Percentiles rank a stretch among this genome's conserved stretches.
Conservation (phyloP, 1,140 invertebrate species). For the Hyles vespertilio region DNA sequence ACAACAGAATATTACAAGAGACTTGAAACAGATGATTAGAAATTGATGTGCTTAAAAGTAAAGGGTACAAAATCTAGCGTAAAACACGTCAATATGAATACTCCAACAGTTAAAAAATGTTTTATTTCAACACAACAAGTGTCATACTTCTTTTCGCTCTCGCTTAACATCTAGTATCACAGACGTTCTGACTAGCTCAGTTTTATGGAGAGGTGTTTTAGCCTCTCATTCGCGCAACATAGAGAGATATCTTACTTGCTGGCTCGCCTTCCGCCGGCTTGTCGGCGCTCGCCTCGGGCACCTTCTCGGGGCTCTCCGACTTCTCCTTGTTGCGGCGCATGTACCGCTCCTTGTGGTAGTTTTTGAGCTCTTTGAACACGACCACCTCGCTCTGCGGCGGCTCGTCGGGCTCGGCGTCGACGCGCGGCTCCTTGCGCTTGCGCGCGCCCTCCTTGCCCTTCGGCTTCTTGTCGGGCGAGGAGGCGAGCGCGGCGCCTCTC, state of each 20-base stretch:
- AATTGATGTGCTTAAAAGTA: conserved; percentile 16
- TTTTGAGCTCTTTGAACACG: conserved; percentile 79
- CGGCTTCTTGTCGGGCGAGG: conserved; percentile 30
- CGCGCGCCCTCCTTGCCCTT: conserved; percentile 26
- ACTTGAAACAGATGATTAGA: too few relatives aligned
- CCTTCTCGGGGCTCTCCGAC: conserved; percentile 70
- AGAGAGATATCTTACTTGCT: conserved; percentile 66
- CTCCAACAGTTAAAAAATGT: conserved; percentile 59
- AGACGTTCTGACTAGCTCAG: conserved; percentile 24
- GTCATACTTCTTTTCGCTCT: conserved; percentile 18
- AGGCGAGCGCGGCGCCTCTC: conserved; percentile 24
- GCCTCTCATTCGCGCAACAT: conserved; percentile 41
- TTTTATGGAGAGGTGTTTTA: conserved; percentile 18
- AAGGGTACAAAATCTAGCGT: conserved; percentile 42
- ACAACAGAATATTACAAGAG: too few relatives aligned
- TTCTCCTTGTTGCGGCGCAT: conserved; percentile 79
- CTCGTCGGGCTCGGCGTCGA: conserved; percentile 24
- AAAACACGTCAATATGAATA: conserved; percentile 58
- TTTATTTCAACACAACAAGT: conserved; percentile 62
- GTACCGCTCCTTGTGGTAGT: conserved; percentile 79
- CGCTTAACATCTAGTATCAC: conserved; percentile 59
- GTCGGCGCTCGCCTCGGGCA: conserved; percentile 19
- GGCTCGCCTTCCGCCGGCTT: conserved; percentile 26
- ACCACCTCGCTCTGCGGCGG: conserved; percentile 38
- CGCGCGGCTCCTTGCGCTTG: conserved; percentile 18